These are phyloP conservation scores for Drosophila arawakana DNA, from an alignment of 1,140 invertebrate species.

Conservation along the genomic window DNA sequence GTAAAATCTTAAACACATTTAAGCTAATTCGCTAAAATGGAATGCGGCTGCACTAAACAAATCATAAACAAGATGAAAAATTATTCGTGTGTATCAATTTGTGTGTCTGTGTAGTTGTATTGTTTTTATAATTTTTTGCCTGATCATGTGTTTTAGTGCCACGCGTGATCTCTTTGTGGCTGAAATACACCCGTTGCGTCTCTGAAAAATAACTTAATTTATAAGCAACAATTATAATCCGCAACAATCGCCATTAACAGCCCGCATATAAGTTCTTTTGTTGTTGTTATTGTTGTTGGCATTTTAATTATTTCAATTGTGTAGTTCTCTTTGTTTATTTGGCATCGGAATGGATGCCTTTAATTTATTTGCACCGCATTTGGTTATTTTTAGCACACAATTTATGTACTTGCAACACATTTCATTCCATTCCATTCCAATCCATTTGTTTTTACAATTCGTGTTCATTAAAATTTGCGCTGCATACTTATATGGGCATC, in stretches of 20 bases:
- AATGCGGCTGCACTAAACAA: constrained; percentile 56
- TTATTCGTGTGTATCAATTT: constrained; percentile 37
- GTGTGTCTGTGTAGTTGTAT: constrained; percentile 13
- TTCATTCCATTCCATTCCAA: constrained; percentile 1
- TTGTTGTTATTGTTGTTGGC: constrained; percentile 56
- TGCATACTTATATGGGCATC: constrained; percentile 76
- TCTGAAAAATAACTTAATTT: constrained; percentile 66
- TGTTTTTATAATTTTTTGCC: constrained; percentile 15
- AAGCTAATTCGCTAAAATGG: constrained; percentile 9
- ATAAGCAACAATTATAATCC: constrained; percentile 56
- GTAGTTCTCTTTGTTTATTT: constrained; percentile 69
- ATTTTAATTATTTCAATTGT: constrained; percentile 81
- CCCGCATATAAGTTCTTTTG: constrained; percentile 58
- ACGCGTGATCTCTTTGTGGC: constrained; percentile 42
- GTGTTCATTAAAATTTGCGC: constrained; percentile 55
- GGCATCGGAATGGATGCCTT: constrained; percentile 36
- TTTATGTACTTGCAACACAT: constrained; percentile 63
- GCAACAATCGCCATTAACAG: constrained; percentile 40
- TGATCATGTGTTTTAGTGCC: constrained; percentile 54
- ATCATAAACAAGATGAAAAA: constrained; percentile 67
- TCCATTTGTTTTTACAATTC: constrained; percentile 22
- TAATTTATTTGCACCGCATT: constrained; percentile 70
- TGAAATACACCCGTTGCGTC: background rate
- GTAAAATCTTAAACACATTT: constrained; percentile 50
- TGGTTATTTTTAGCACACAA: constrained; percentile 62